phyloP scores from a whole-genome alignment of 1,140 invertebrate genomes.

The Zaprionus lachaisei region DNA sequence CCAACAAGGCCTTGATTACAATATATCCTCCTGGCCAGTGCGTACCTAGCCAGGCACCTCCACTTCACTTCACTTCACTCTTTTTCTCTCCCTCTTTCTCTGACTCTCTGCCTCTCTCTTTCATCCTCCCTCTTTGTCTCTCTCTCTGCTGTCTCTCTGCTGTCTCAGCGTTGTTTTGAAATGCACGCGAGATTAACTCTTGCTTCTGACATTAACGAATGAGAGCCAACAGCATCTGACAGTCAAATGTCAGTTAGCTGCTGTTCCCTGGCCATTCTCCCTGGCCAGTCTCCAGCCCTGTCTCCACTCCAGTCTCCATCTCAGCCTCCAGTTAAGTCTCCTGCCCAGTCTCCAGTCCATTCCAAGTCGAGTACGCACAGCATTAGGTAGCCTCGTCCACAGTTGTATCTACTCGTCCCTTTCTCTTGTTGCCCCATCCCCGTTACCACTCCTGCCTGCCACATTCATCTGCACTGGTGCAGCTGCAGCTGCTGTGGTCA shows the following conservation, averaged over 20 bases:
- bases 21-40: slow-evolving; percentile 61
- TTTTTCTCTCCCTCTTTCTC: background rate
- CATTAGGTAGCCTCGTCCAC: slow-evolving; percentile 29
- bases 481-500: slow-evolving; percentile 24
- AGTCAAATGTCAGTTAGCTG: slow-evolving; percentile 81
- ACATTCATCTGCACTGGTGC: slow-evolving; percentile 16
- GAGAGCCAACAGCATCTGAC: slow-evolving; percentile 82
- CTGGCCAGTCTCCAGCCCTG: background rate
- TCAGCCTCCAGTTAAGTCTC: background rate
- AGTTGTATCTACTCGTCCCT: background rate
- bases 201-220: slow-evolving; percentile 80
- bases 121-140: background rate
- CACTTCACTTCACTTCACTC: background rate
- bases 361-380: slow-evolving; percentile 13
- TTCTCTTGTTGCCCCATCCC: background rate
- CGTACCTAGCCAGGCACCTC: slow-evolving; percentile 53
- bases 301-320: background rate
- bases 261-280: slow-evolving; percentile 47
- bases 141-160: slow-evolving; percentile 7
- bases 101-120: background rate
- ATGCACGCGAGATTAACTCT: slow-evolving; percentile 82
- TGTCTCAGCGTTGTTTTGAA: slow-evolving; percentile 66
- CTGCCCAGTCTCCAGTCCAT: background rate
- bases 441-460: background rate
- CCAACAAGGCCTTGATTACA: slow-evolving; percentile 69